Evolutionary conservation across 1,140 invertebrate genomes (phyloP).

Genomic region (Macrostomum lignano): DNA sequence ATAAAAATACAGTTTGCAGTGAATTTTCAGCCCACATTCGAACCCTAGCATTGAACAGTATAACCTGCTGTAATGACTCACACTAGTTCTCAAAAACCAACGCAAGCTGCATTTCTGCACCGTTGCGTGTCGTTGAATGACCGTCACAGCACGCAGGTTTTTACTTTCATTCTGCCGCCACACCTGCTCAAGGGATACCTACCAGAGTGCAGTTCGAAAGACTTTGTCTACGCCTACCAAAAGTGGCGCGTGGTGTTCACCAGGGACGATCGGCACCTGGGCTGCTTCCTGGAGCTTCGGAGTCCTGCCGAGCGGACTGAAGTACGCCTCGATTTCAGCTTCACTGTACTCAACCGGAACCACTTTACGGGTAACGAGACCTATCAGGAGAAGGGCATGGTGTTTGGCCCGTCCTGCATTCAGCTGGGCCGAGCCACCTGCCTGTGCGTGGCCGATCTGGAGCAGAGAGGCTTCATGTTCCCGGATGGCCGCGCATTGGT

Average conservation of each 20-base stretch:
- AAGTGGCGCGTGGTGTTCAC: constrained; percentile 58
- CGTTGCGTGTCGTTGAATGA: constrained; percentile 53
- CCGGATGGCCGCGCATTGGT: constrained; percentile 52
- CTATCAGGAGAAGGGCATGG: constrained; percentile 41
- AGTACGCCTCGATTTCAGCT: constrained; percentile 42
- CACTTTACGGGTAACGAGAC: constrained; percentile 54
- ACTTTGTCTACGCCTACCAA: constrained; percentile 53
- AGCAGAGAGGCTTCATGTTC: constrained; percentile 45
- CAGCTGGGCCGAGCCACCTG: constrained; percentile 49
- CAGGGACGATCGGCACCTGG: constrained; percentile 45
- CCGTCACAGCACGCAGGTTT: constrained; percentile 47
- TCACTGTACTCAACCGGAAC: constrained; percentile 51
- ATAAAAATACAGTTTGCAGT: too few relatives aligned
- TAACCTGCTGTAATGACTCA: too few relatives aligned
- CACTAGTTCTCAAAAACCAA: too few relatives aligned
- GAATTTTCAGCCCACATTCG: too few relatives aligned
- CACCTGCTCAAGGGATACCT: constrained; percentile 12
- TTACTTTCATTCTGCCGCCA: constrained; percentile 18
- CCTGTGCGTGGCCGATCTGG: constrained; percentile 45
- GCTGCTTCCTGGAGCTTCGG: constrained; percentile 49
- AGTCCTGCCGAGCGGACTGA: constrained; percentile 39
- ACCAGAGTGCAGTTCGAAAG: constrained; percentile 22
- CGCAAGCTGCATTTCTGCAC: too few relatives aligned
- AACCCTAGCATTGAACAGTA: too few relatives aligned
- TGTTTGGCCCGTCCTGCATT: constrained; percentile 43